Conservation (phyloP, 1,140 invertebrate genomes). For the Eubasilissa regina region DNA sequence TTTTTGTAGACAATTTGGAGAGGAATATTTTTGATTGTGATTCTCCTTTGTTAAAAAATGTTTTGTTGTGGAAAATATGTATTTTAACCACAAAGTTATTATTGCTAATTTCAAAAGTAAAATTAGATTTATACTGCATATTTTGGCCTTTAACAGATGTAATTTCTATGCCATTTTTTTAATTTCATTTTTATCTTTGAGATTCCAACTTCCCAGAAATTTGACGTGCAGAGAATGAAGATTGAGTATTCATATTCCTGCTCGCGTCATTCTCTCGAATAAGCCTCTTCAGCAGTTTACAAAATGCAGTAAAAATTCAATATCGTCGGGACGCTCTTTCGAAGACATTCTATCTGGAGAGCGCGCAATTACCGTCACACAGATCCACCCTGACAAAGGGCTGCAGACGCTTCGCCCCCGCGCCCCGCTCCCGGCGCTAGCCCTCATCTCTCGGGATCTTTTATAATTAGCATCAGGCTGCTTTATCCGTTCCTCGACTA, state of each 20-base stretch:
- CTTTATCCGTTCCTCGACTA: constrained; percentile 33
- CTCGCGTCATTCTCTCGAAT: neutral
- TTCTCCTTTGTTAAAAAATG: too few relatives aligned
- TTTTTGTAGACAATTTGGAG: too few relatives aligned
- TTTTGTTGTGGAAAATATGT: too few relatives aligned
- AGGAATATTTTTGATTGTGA: too few relatives aligned
- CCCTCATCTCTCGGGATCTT: neutral
- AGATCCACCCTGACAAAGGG: constrained; percentile 4
- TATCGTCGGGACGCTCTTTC: constrained; percentile 5
- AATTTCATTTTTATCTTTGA: too few relatives aligned
- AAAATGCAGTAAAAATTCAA: constrained; percentile 23
- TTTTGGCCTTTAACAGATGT: too few relatives aligned
- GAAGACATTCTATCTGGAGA: constrained; percentile 19
- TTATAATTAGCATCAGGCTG: constrained; percentile 53
- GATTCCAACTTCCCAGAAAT: too few relatives aligned
- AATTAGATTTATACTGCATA: too few relatives aligned
- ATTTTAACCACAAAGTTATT: too few relatives aligned
- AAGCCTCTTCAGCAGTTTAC: neutral
- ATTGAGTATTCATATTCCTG: neutral
- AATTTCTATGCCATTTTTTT: too few relatives aligned
- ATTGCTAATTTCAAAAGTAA: too few relatives aligned
- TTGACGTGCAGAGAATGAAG: neutral
- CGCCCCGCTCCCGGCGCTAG: neutral
- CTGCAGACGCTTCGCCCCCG: neutral
- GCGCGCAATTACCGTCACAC: constrained; percentile 16